These are phyloP conservation scores for Eupithecia abbreviata DNA, from an alignment of 2,888 invertebrate genomes.

Conservation along the genomic window DNA sequence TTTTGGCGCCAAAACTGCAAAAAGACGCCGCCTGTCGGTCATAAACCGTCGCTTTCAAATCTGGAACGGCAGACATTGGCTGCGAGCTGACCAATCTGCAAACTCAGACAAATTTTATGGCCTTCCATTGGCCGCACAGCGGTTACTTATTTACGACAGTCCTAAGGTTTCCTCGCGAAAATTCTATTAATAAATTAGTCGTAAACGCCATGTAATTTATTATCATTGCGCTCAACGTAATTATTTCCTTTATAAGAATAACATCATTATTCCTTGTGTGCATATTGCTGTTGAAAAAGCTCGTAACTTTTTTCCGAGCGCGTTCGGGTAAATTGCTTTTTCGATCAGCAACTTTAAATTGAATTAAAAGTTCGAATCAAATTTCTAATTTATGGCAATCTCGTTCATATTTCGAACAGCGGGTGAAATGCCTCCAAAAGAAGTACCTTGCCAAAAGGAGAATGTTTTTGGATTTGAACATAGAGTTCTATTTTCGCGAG, in stretches of 20 bases:
- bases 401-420: conserved; percentile 38
- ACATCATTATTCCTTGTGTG: conserved; percentile 65
- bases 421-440: conserved; percentile 16
- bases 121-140: conserved; percentile 72
- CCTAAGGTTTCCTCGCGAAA: conserved; percentile 80
- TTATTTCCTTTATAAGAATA: conserved; percentile 81
- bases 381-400: conserved; percentile 43
- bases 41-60: conserved; percentile 82
- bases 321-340: conserved; percentile 44
- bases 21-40: conserved; percentile 76
- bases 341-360: conserved; percentile 45
- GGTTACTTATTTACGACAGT: conserved; percentile 80
- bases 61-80: conserved; percentile 74
- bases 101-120: conserved; percentile 75
- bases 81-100: conserved; percentile 71
- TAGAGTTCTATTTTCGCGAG: conserved; percentile 31
- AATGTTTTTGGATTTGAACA: conserved; percentile 25
- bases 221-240: conserved; percentile 74
- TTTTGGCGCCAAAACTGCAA: conserved; percentile 82
- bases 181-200: conserved; percentile 83
- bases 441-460: conserved; percentile 10
- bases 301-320: conserved; percentile 44
- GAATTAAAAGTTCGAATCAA: conserved; percentile 43
- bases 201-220: conserved; percentile 79
- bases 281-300: conserved; percentile 46